A percentile compares a stretch with the other conserved stretches of the same genome.
phyloP scores from a whole-genome alignment of 2,797 vertebrate species.

The Pangasius larnaudii region DNA sequence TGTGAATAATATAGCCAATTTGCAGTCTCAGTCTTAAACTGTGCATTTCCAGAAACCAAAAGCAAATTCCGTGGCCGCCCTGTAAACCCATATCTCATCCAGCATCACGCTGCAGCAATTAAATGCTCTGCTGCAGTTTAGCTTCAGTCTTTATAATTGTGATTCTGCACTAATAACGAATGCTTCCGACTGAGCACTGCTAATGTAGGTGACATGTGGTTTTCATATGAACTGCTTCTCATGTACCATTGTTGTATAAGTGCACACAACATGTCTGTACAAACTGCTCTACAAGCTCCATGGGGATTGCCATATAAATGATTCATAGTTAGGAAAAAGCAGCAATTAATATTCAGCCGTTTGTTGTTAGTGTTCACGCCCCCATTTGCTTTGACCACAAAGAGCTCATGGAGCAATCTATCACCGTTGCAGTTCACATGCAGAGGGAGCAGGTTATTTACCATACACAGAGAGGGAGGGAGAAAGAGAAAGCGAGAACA shows the following conservation, averaged over 20 bases:
- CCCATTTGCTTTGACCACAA: conserved; percentile 51
- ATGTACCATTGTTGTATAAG: conserved; percentile 32
- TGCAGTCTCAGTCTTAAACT: conserved; percentile 4
- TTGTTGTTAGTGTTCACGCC: conserved; percentile 54
- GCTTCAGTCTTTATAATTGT: conserved; percentile 17
- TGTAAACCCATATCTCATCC: conserved; percentile 18
- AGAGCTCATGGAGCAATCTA: conserved; percentile 47
- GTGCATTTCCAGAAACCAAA: conserved; percentile 12
- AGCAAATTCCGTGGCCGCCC: conserved; percentile 20
- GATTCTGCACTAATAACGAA: conserved; percentile 29
- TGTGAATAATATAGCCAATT: not conserved
- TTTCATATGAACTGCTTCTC: conserved; percentile 26
- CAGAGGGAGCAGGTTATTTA: conserved; percentile 45
- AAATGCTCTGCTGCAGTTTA: conserved; percentile 31
- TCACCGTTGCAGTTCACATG: conserved; percentile 46
- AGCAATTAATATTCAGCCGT: conserved; percentile 60
- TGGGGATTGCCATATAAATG: conserved; percentile 50
- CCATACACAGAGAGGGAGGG: conserved; percentile 24
- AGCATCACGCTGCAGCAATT: conserved; percentile 30
- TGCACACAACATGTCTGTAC: conserved; percentile 43
- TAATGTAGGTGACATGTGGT: conserved; percentile 12
- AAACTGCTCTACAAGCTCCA: conserved; percentile 42
- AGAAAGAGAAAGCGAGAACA: conserved; percentile 14
- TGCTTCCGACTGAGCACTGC: not conserved
- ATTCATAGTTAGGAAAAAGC: conserved; percentile 59